Conservation (phyloP, 2,113 vertebrate species). For the Actinemys pallida region DNA sequence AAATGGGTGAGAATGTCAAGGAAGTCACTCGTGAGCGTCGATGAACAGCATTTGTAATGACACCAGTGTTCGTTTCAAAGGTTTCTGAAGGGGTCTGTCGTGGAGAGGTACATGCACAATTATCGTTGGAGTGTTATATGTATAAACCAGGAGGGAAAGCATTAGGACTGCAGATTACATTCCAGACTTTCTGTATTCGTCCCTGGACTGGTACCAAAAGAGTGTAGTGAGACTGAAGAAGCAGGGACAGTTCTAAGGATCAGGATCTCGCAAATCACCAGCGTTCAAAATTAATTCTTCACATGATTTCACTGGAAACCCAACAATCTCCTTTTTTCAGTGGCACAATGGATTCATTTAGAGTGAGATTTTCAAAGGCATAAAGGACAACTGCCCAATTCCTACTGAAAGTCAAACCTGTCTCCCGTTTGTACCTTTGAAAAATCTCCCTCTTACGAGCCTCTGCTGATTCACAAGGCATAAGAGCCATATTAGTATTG, state of each 20-base stretch:
- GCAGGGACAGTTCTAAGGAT: neutral
- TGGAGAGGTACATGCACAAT: neutral
- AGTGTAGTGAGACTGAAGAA: neutral
- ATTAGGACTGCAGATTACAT: neutral
- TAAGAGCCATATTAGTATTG: neutral
- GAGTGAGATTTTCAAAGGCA: neutral
- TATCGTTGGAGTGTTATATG: conserved; percentile 1
- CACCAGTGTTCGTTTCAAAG: neutral
- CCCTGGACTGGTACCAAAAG: conserved; percentile 26
- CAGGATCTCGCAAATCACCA: conserved; percentile 36
- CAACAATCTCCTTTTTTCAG: neutral
- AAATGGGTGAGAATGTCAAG: neutral
- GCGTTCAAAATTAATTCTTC: conserved; percentile 7
- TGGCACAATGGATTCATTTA: neutral
- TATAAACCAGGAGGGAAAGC: conserved; percentile 31
- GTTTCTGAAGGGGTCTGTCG: neutral
- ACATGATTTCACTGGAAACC: neutral
- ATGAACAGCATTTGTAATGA: neutral
- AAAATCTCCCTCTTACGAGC: neutral
- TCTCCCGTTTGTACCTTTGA: neutral
- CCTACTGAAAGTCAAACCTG: neutral
- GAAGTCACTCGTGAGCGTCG: neutral
- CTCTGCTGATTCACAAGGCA: neutral
- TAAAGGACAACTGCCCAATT: conserved; percentile 23
- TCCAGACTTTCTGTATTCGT: conserved; percentile 35